Evolutionary conservation across 2,888 invertebrate genomes (phyloP), one percentile per base, ranked within the genome.

Genomic region (Nymphalis polychloros): DNA sequence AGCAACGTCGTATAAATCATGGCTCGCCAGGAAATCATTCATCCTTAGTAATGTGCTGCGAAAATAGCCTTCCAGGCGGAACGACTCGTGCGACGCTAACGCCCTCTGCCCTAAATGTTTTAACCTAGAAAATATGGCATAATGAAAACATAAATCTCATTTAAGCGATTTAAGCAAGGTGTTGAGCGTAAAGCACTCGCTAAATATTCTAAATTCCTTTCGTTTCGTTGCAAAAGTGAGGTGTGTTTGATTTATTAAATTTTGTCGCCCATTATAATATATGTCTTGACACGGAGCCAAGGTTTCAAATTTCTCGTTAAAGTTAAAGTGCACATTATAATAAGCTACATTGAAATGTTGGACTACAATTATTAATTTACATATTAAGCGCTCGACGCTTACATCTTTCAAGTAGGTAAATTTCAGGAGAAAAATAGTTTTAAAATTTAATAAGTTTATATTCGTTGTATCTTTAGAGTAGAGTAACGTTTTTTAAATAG

Each of bases 1-100:
- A 68, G 68, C 84, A 83, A 81, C 81, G 82, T 79, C 77, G 77
- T 81, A 90, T 91, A 89, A 92, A 90, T 92, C 92, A 92, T 87
- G 85, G 83, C 83, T 76, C 82, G 79, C 85, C 90, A 90, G 92
- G 92, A 92, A 92, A 92, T 90, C 91, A 89, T 92, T 88, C 90
- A 91, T 91, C 87, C 90, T 90, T 87, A 73, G 85, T 92, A 92
- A 91, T 91, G 90, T 90, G 88, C 90, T 88, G 92, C 90, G 89
- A 91, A 91, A 91, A 92, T 90, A 89, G 87, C 88, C 90, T 92
- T 90, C 89, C 83, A 88, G 82, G 85, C 80, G 81, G 80, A 78
- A 81, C 84, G 77, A 79, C 70, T 72, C 74, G 76, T 73, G 81
- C 82, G 81, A 80, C 81, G 81, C 82, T 80, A 81, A 83, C 86